Conservation (phyloP, 2,888 invertebrate species). For the Troides aeacus region DNA sequence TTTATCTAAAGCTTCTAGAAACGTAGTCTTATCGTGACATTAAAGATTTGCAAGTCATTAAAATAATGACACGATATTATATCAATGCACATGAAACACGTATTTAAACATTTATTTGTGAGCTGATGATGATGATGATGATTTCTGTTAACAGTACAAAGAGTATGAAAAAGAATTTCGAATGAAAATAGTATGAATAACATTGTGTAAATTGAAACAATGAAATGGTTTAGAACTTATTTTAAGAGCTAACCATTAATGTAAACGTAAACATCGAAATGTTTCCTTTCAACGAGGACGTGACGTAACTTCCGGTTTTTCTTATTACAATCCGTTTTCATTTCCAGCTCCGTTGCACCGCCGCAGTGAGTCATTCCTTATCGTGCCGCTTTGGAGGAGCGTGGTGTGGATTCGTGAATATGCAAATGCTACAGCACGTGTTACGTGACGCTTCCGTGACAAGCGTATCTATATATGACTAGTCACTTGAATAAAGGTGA, state of each 20-base stretch:
- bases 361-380: conserved; percentile 18
- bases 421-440: conserved; percentile 21
- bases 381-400: conserved; percentile 2
- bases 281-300: conserved; percentile 4
- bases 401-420: conserved; percentile 14
- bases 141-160: no score
- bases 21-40: neutral
- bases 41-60: neutral
- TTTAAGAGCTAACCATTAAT: neutral
- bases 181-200: no score
- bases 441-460: conserved; percentile 27
- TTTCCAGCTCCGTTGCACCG: conserved; percentile 1
- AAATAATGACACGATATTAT: neutral
- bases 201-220: no score
- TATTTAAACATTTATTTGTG: neutral
- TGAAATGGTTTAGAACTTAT: no score
- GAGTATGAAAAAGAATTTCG: no score
- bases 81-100: neutral
- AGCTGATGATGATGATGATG: no score
- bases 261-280: neutral
- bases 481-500: conserved; percentile 15
- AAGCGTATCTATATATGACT: conserved; percentile 18
- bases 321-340: conserved; percentile 8
- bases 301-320: conserved; percentile 13
- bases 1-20: neutral